Base-by-base conservation (phyloP, 2,888 invertebrate genomes). In the Drosophila putrida region DNA sequence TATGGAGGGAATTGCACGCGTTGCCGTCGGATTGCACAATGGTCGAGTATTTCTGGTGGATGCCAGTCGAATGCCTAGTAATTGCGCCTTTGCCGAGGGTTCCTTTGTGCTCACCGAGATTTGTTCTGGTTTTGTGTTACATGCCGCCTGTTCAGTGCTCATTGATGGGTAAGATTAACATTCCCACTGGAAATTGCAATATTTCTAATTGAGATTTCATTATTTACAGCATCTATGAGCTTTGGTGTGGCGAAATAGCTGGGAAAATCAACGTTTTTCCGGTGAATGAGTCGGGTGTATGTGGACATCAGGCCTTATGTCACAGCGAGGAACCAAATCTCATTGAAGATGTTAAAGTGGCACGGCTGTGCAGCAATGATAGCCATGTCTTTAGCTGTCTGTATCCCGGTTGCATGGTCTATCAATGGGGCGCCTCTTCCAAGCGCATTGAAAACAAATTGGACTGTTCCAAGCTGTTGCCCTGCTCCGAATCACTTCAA, bases 391-490 rank as follows among this genome's bases (percentile, higher is more conserved):
- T 96, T 93, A 96, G 97, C 0, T 98, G 97, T 87, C 95, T 96
- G 1, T 96, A 96, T 91, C 98, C 98, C 6, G 96, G 98, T 0
- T 97, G 96, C 88, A 95, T 96, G 76, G 96, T 98, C 11, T 97
- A 97, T 92, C 97, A 97, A 89, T 98, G 98, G 98, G 95, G 96
- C 84, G 94, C 95, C 0, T 93, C 93, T 2, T 94, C 94, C 0
- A 95, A 96, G 69, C 93, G 93, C 58, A 95, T 97, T 73, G 93
- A 95, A 4, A 96, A 96, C 75, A 95, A 96, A 80, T 93, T 99
- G 61, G 98, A 99, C 93, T 97, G 98, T 93, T 97, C 96, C 44
- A 98, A 98, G 93, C 93, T 98, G 82, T 96, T 96, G 76, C 98
- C 98, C 0, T 97, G 97, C 92, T 98, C 97, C 11, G 98, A 98